phyloP scores from a whole-genome alignment of 1,140 invertebrate species.

The Andricus grossulariae region DNA sequence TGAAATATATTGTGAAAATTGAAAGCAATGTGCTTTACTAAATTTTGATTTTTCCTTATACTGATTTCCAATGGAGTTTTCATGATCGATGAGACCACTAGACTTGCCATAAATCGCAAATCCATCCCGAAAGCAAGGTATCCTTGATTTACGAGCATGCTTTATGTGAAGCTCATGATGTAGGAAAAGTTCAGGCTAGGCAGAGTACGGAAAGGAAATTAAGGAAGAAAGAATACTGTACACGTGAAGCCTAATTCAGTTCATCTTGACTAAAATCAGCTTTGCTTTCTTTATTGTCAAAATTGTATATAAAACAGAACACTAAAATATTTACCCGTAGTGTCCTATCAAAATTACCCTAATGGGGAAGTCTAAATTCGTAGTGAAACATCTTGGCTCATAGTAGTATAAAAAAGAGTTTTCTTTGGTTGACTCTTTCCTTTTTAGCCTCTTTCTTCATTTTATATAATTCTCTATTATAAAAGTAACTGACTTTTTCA shows the following conservation, averaged over 20 bases:
- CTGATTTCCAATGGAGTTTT: slow-evolving; percentile 18
- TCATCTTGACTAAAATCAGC: background rate
- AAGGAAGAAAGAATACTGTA: background rate
- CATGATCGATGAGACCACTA: slow-evolving; percentile 22
- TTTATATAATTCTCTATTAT: no score
- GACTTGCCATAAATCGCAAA: slow-evolving; percentile 26
- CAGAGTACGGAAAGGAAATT: background rate
- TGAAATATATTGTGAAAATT: background rate
- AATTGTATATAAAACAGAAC: no score
- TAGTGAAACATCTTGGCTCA: no score
- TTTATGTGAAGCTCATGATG: slow-evolving; percentile 44
- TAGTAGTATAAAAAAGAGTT: no score
- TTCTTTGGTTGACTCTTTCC: no score
- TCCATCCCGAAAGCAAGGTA: slow-evolving; percentile 20
- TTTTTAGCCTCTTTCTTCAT: no score
- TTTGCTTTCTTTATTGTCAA: no score
- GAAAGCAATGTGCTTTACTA: background rate
- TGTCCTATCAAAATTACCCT: no score
- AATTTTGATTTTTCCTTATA: slow-evolving; percentile 10
- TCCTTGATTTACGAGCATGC: slow-evolving; percentile 38
- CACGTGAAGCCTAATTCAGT: background rate
- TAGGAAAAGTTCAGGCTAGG: background rate
- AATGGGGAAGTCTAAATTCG: no score
- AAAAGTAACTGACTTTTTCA: no score
- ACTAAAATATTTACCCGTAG: no score